These are phyloP conservation scores for Chrysaora quinquecirrha DNA, from an alignment of 30 jellyfish, hydroid and myxozoan species.

Conservation along the genomic window DNA sequence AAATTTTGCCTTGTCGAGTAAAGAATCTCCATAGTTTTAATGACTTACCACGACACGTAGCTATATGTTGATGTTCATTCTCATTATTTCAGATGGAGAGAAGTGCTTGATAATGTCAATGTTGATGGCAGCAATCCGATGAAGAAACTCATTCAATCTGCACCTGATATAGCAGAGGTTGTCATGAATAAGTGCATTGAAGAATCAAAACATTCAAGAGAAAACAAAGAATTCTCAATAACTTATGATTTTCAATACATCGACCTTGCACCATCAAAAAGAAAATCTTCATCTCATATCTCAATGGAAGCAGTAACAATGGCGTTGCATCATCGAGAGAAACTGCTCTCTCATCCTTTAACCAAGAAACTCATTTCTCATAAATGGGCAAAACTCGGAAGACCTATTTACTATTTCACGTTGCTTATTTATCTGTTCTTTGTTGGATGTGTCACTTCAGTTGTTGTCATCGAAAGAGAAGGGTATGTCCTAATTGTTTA, in stretches of 20 bases:
- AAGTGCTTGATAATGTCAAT: conserved; percentile 65
- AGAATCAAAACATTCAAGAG: conserved; percentile 59
- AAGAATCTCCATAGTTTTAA: too few species aligned
- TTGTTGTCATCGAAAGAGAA: conserved; percentile 77
- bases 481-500: conserved; percentile 42
- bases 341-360: conserved; percentile 72
- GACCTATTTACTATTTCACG: conserved; percentile 64
- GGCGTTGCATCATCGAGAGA: conserved; percentile 74
- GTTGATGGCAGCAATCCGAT: conserved; percentile 79
- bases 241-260: conserved; percentile 76
- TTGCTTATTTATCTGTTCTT: conserved; percentile 49
- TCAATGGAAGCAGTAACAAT: conserved; percentile 78
- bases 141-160: conserved; percentile 79
- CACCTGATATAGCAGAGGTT: conserved; percentile 87
- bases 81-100: conserved; percentile 83
- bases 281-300: background rate
- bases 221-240: conserved; percentile 52
- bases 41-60: too few species aligned
- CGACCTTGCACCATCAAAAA: conserved; percentile 56
- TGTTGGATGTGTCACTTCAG: conserved; percentile 79
- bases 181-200: conserved; percentile 74
- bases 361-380: conserved; percentile 70
- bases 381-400: conserved; percentile 85
- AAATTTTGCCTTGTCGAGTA: too few species aligned
- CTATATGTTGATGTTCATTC: too few species aligned